phyloP scores from a whole-genome alignment of 2,797 vertebrate species.

The Brachyrhaphis roseni region DNA sequence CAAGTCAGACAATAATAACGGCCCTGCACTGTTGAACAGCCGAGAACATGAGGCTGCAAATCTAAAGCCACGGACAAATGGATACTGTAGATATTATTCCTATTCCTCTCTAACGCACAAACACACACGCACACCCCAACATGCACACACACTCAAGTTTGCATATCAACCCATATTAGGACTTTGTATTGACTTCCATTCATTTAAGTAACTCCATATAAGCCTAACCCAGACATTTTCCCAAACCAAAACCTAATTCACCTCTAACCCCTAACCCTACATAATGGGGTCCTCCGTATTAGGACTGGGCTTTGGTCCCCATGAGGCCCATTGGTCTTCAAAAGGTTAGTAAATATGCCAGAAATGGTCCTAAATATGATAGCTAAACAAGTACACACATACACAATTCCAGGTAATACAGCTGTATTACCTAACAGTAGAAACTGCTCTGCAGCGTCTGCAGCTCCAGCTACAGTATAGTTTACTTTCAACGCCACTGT shows the following conservation, averaged over 20 bases:
- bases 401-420: constrained; percentile 21
- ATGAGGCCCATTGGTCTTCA: too few species aligned
- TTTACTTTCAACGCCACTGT: neutral
- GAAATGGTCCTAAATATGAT: too few species aligned
- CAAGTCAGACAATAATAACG: constrained; percentile 49
- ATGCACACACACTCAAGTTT: neutral
- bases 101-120: constrained; percentile 13
- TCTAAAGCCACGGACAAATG: constrained; percentile 22
- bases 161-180: too few species aligned
- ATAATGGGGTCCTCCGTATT: too few species aligned
- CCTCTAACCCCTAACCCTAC: too few species aligned
- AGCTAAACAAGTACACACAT: neutral
- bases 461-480: constrained; percentile 21
- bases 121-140: neutral
- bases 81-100: constrained; percentile 29
- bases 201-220: too few species aligned
- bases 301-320: too few species aligned
- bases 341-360: too few species aligned
- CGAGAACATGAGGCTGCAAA: constrained; percentile 32
- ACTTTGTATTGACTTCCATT: too few species aligned
- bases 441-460: constrained; percentile 6
- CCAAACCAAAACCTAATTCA: too few species aligned
- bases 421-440: constrained; percentile 44
- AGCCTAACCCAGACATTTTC: neutral
- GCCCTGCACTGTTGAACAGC: constrained; percentile 57